phyloP scores from a whole-genome alignment of 2,113 vertebrate species.

The Hippocampus mohnikei region DNA sequence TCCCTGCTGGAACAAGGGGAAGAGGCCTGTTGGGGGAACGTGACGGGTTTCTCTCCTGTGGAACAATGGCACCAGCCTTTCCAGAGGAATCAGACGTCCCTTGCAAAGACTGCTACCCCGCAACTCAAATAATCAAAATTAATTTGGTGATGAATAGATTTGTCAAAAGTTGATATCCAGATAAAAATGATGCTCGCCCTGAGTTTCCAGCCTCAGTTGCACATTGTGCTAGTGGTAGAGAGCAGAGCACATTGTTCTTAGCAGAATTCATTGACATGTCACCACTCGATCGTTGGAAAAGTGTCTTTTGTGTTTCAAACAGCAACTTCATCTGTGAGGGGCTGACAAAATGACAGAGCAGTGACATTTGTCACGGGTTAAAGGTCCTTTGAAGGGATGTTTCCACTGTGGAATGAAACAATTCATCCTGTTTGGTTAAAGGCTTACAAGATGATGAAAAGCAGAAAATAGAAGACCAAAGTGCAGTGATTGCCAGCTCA shows the following conservation, averaged over 20 bases:
- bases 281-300: neutral
- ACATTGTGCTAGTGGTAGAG: no score
- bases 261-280: neutral
- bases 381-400: conserved; percentile 17
- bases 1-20: no score
- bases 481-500: conserved; percentile 5
- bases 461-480: conserved; percentile 7
- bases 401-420: conserved; percentile 27
- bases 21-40: no score
- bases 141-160: no score
- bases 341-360: conserved; percentile 5
- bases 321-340: conserved; percentile 10
- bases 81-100: no score
- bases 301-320: conserved; percentile 14
- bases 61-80: no score
- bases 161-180: no score
- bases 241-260: neutral
- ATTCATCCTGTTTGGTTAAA: conserved; percentile 37
- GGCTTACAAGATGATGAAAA: conserved; percentile 22
- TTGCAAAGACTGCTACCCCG: no score
- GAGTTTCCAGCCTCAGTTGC: no score
- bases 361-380: conserved; percentile 36
- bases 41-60: no score
- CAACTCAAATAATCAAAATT: no score
- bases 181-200: no score